A percentile compares a stretch with the other conserved stretches of the same genome.
phyloP scores from a whole-genome alignment of 2,888 invertebrate species.

The Metacarcinus magister region DNA sequence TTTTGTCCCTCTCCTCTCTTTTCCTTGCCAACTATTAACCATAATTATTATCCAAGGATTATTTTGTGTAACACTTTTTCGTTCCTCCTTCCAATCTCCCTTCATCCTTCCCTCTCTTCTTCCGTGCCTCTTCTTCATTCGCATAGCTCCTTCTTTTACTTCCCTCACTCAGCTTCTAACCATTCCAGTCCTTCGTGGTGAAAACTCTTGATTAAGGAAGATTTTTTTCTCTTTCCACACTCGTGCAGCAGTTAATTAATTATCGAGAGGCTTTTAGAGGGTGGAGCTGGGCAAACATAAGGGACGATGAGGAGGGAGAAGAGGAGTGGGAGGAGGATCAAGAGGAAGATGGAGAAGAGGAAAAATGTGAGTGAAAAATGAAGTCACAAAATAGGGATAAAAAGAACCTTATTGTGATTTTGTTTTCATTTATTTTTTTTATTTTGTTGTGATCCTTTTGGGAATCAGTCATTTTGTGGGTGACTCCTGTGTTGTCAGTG shows the following conservation, averaged over 20 bases:
- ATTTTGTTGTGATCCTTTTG: too few species aligned
- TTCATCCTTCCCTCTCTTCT: background rate
- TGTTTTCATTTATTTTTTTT: too few species aligned
- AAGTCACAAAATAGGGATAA: background rate
- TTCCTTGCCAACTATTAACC: background rate
- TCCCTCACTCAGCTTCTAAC: background rate
- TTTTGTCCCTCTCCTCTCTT: background rate
- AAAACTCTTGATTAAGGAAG: slow-evolving; percentile 15
- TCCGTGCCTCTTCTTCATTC: background rate
- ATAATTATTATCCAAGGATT: too few species aligned
- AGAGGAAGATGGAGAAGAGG: background rate
- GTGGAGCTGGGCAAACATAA: background rate
- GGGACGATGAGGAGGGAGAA: background rate
- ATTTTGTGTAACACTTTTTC: too few species aligned
- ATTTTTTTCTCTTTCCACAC: background rate
- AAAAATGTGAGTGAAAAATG: background rate
- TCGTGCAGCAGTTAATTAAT: slow-evolving; percentile 5
- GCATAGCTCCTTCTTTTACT: background rate
- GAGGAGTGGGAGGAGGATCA: background rate
- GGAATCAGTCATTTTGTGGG: too few species aligned
- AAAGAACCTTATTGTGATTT: too few species aligned
- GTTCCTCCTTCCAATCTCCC: too few species aligned
- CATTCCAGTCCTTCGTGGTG: background rate
- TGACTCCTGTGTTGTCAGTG: too few species aligned
- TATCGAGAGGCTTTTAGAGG: slow-evolving; percentile 45